A percentile compares a stretch with the other conserved stretches of the same genome.
These are phyloP conservation scores for Drosophila nebulosa DNA, from an alignment of 1,140 invertebrate species.

Conservation along the genomic window DNA sequence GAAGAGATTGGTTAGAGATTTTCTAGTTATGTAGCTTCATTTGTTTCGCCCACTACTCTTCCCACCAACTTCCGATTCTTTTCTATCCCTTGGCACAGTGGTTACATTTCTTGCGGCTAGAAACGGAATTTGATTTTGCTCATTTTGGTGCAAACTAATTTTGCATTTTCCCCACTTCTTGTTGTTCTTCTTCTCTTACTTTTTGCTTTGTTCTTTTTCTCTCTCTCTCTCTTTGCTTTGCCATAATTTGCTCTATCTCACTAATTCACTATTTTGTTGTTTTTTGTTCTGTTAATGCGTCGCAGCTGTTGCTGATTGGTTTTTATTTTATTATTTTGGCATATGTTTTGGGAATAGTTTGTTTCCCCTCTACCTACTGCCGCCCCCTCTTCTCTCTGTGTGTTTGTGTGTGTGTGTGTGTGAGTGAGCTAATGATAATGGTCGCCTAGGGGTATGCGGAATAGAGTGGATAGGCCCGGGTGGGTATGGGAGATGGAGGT, in stretches of 20 bases:
- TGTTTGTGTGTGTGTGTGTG: conserved; percentile 9
- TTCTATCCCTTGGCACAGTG: neutral
- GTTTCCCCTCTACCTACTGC: neutral
- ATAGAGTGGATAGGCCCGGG: neutral
- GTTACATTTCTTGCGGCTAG: conserved; percentile 45
- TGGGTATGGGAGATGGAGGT: no score
- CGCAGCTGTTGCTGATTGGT: conserved; percentile 68
- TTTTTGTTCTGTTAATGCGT: conserved; percentile 39
- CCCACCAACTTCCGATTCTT: no score
- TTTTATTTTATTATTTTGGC: conserved; percentile 69
- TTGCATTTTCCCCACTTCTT: conserved; percentile 10
- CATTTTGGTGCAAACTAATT: conserved; percentile 56
- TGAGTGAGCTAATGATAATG: conserved; percentile 57
- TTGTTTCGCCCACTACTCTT: neutral
- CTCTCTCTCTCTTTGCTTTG: neutral
- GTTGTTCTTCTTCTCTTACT: neutral
- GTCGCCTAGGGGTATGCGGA: conserved; percentile 28
- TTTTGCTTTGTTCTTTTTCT: neutral
- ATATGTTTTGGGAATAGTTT: conserved; percentile 67
- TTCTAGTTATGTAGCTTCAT: neutral
- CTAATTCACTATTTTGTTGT: neutral
- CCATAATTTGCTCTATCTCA: neutral
- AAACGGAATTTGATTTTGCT: conserved; percentile 53
- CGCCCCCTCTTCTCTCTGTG: neutral
- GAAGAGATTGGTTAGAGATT: conserved; percentile 16